Conservation (phyloP, 2,888 invertebrate species). For the Dryobotodes eremita region DNA sequence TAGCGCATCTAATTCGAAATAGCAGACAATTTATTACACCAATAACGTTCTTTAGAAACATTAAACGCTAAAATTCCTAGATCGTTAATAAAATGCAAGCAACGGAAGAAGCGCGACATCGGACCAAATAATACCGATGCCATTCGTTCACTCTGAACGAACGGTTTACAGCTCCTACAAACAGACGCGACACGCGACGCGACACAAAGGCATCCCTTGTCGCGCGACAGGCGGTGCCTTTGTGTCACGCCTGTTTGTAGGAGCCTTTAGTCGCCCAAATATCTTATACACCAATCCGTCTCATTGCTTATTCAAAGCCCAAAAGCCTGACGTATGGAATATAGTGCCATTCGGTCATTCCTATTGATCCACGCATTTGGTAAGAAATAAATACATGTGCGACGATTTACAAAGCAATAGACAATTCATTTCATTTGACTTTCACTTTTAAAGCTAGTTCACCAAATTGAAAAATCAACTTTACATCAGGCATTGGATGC, state of each 20-base stretch:
- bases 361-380: background rate
- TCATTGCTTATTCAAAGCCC: slow-evolving; percentile 51
- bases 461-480: background rate
- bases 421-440: background rate
- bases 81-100: slow-evolving; percentile 36
- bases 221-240: too few species aligned
- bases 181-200: too few species aligned
- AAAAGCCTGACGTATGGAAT: slow-evolving; percentile 18
- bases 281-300: slow-evolving; percentile 30
- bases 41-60: background rate
- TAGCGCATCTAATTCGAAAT: background rate
- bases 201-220: too few species aligned
- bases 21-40: background rate
- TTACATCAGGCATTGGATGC: too few species aligned
- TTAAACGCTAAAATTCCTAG: slow-evolving; percentile 24
- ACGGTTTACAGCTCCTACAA: too few species aligned
- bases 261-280: slow-evolving; percentile 26
- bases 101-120: slow-evolving; percentile 25
- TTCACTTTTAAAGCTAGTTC: background rate
- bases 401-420: slow-evolving; percentile 11
- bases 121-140: slow-evolving; percentile 39
- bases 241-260: too few species aligned
- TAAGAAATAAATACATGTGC: background rate
- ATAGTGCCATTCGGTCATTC: background rate
- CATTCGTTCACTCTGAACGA: slow-evolving; percentile 25